These are phyloP conservation scores for Syrmaticus mikado DNA, from an alignment of 2,113 vertebrate species.

Conservation along the genomic window DNA sequence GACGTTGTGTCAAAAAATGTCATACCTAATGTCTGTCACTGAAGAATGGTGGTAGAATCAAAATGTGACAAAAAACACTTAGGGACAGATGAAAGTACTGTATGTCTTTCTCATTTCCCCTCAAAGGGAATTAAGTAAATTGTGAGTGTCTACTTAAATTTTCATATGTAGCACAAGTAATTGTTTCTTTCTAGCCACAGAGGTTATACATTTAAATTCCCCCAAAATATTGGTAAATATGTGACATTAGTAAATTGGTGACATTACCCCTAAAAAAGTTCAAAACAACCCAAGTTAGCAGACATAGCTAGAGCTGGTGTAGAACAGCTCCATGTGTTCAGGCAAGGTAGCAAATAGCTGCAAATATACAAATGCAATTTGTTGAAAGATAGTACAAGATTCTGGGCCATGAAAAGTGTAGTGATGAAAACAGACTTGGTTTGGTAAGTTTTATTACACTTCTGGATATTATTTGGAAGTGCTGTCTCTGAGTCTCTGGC, in stretches of 20 bases:
- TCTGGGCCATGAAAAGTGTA: background rate
- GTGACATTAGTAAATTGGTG: background rate
- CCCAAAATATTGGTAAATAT: background rate
- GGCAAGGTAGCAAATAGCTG: background rate
- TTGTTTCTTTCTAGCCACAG: background rate
- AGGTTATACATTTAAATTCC: background rate
- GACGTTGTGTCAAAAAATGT: slow-evolving; percentile 44
- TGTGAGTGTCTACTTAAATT: slow-evolving; percentile 27
- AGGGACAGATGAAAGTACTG: slow-evolving; percentile 30
- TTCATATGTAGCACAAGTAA: background rate
- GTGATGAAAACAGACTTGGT: background rate
- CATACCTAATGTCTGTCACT: slow-evolving; percentile 17
- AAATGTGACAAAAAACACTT: slow-evolving; percentile 70
- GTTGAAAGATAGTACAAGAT: background rate
- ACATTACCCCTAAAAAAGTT: background rate
- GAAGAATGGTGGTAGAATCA: slow-evolving; percentile 45
- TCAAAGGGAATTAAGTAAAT: slow-evolving; percentile 1
- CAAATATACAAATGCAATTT: background rate
- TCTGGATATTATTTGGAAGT: background rate
- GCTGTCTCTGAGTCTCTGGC: background rate
- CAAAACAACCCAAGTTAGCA: background rate
- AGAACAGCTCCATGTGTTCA: background rate
- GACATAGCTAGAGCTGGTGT: background rate
- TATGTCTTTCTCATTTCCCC: background rate
- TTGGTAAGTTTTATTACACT: background rate